Percentiles rank a stretch among this genome's conserved stretches.
Conservation (phyloP, 2,113 vertebrate genomes). For the Strix uralensis region DNA sequence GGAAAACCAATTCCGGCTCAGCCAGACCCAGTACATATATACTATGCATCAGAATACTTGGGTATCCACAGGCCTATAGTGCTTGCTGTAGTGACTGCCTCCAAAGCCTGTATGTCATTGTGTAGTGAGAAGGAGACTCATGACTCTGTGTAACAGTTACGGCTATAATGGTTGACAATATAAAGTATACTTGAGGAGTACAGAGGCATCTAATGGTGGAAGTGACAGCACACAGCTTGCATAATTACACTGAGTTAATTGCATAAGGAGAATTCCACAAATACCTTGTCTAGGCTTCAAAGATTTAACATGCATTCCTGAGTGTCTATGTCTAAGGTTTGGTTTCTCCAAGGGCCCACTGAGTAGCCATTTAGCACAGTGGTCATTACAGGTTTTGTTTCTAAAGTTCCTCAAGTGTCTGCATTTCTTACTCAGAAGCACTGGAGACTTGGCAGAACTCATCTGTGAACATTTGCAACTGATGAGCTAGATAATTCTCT, state of each 20-base stretch:
- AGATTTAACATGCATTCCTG: background rate
- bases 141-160: background rate
- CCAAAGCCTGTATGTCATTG: background rate
- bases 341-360: background rate
- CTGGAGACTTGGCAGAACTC: background rate
- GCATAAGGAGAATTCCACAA: background rate
- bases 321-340: background rate
- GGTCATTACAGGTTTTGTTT: background rate
- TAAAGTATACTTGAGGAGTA: background rate
- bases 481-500: background rate
- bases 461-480: background rate
- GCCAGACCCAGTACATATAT: background rate
- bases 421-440: background rate
- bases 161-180: background rate
- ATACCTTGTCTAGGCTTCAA: background rate
- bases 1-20: too few relatives aligned
- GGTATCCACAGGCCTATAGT: background rate
- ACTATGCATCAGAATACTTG: background rate
- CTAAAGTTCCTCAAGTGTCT: background rate
- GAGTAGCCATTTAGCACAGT: background rate
- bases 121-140: background rate
- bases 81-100: background rate
- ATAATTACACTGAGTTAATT: background rate
- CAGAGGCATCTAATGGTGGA: background rate
- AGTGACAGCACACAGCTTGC: background rate